Conservation (phyloP, 2,113 vertebrate species). For the Megaceryle torquata region DNA sequence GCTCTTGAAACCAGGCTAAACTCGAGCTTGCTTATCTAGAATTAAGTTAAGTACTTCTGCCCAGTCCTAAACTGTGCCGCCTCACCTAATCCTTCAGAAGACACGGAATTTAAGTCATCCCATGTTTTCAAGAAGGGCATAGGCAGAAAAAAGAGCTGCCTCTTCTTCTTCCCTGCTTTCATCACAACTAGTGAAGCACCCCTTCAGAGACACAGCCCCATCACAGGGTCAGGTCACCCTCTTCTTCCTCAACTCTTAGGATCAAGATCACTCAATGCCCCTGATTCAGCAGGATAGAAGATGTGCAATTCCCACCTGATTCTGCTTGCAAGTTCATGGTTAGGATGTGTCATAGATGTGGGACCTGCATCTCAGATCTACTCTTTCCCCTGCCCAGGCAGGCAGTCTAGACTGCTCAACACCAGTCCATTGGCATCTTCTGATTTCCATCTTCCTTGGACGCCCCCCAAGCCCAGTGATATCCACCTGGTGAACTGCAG, state of each 20-base stretch:
- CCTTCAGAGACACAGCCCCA: background rate
- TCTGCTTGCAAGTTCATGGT: background rate
- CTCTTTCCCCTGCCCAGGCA: background rate
- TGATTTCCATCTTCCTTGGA: background rate
- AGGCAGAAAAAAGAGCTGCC: background rate
- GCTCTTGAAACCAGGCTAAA: background rate
- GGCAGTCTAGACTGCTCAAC: fast-evolving
- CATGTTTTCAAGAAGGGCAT: background rate
- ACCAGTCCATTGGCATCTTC: background rate
- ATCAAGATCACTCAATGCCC: background rate
- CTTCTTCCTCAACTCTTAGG: background rate
- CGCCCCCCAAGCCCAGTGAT: background rate
- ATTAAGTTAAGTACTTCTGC: background rate
- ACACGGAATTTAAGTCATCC: background rate
- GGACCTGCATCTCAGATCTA: background rate
- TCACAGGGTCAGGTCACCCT: background rate
- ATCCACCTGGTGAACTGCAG: background rate
- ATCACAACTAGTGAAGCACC: fast-evolving
- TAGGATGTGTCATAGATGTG: background rate
- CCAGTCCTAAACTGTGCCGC: background rate
- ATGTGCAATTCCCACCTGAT: background rate
- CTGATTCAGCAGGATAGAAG: background rate
- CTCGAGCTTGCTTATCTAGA: background rate
- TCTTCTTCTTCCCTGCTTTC: background rate
- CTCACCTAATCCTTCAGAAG: background rate